phyloP scores from a whole-genome alignment of 2,113 vertebrate genomes.

The Dromas ardeola region DNA sequence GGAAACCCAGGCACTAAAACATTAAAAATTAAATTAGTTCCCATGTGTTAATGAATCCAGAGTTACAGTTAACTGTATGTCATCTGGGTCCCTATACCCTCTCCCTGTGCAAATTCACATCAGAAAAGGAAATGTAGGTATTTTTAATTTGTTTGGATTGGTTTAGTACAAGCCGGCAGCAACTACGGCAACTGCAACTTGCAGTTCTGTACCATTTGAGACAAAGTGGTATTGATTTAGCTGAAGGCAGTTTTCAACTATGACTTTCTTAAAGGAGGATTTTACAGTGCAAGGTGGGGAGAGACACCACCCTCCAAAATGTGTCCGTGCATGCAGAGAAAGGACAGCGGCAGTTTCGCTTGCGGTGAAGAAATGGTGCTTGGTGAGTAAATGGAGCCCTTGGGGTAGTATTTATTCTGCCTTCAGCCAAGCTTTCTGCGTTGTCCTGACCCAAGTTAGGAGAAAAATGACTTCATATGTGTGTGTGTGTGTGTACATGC shows the following conservation, averaged over 20 bases:
- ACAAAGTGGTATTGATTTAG: background rate
- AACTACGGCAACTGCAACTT: background rate
- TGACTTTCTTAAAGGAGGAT: background rate
- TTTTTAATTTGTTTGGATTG: background rate
- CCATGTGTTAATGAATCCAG: background rate
- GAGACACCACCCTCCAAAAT: background rate
- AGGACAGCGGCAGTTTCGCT: background rate
- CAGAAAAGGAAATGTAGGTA: background rate
- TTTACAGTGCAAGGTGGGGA: background rate
- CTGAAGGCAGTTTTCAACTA: background rate
- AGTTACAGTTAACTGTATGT: background rate
- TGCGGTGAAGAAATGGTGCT: background rate
- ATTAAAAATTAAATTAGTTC: slow-evolving; percentile 18
- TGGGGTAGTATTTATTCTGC: background rate
- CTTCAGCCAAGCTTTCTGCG: background rate
- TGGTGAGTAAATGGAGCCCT: background rate
- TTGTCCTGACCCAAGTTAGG: background rate
- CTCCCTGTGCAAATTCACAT: background rate
- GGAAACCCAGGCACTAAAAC: background rate
- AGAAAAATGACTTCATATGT: background rate
- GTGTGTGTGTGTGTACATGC: background rate
- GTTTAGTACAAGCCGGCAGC: background rate
- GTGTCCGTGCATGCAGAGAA: background rate
- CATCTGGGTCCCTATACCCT: background rate
- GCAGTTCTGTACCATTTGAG: background rate